Evolutionary conservation across 2,888 invertebrate species (phyloP).

Genomic region (Hypomecis punctinalis): DNA sequence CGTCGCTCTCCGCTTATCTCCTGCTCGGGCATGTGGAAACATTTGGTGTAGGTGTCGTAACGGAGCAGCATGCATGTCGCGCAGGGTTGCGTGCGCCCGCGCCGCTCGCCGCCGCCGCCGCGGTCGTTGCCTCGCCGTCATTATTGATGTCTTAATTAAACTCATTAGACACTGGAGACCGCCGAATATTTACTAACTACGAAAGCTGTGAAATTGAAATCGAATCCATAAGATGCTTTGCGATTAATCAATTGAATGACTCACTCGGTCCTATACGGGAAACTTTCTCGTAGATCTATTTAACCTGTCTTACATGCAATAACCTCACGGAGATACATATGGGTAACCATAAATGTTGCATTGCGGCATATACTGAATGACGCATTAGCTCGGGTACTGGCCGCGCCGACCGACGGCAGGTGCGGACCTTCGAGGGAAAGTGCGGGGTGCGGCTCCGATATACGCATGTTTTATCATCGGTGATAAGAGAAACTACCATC

Average conservation of each 20-base stretch:
- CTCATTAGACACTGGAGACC: constrained; percentile 32
- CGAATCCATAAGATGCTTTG: constrained; percentile 20
- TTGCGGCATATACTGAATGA: constrained; percentile 68
- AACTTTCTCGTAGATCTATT: constrained; percentile 64
- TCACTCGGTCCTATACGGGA: constrained; percentile 43
- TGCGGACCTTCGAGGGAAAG: constrained; percentile 73
- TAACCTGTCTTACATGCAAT: constrained; percentile 65
- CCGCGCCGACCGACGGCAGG: constrained; percentile 59
- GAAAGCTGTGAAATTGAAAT: background rate
- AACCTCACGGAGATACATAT: constrained; percentile 67
- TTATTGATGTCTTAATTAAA: constrained; percentile 77
- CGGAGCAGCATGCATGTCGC: constrained; percentile 80
- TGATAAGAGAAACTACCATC: constrained; percentile 80
- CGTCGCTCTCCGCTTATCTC: constrained; percentile 82
- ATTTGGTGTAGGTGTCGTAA: constrained; percentile 85
- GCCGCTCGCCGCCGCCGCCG: constrained; percentile 65
- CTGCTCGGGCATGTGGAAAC: constrained; percentile 84
- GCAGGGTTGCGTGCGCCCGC: constrained; percentile 75
- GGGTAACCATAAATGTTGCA: constrained; percentile 60
- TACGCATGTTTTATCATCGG: constrained; percentile 80
- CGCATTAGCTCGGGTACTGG: constrained; percentile 65
- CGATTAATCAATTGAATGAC: constrained; percentile 33
- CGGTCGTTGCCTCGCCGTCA: constrained; percentile 72
- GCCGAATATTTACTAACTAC: constrained; percentile 17
- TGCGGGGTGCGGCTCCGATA: constrained; percentile 75